phyloP scores from a whole-genome alignment of 2,113 vertebrate species.

The Epinephelus lanceolatus region DNA sequence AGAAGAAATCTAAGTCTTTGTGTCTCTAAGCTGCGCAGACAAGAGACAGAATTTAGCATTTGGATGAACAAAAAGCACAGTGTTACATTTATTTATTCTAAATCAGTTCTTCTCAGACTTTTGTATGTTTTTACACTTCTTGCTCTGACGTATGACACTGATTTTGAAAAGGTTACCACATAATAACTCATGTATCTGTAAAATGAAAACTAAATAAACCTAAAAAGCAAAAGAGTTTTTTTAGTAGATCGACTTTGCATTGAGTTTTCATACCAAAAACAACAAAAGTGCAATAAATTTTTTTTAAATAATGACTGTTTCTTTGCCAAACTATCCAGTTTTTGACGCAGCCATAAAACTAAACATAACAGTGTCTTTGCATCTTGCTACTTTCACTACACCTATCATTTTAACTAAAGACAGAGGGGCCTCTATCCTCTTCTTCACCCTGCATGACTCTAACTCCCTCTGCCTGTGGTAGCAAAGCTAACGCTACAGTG shows the following conservation, averaged over 20 bases:
- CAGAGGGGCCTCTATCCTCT: background rate
- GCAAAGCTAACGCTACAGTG: background rate
- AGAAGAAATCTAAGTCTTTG: too few species aligned
- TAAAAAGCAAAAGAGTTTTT: too few species aligned
- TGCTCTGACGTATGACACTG: too few species aligned
- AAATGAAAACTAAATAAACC: too few species aligned
- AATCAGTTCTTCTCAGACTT: too few species aligned
- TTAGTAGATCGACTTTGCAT: background rate
- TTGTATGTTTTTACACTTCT: too few species aligned
- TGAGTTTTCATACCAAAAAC: background rate
- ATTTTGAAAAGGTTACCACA: too few species aligned
- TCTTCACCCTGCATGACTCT: background rate
- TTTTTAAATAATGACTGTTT: background rate
- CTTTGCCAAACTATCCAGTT: background rate
- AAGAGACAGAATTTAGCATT: too few species aligned
- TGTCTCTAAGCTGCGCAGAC: too few species aligned
- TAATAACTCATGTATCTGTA: too few species aligned
- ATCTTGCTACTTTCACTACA: background rate
- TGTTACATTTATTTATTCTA: too few species aligned
- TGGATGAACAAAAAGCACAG: too few species aligned
- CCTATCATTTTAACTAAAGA: background rate
- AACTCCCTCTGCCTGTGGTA: background rate
- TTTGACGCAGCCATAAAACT: background rate
- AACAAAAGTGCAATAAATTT: background rate
- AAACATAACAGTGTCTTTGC: background rate